phyloP scores from a whole-genome alignment of 2,797 vertebrate species.

The Rhincodon typus region DNA sequence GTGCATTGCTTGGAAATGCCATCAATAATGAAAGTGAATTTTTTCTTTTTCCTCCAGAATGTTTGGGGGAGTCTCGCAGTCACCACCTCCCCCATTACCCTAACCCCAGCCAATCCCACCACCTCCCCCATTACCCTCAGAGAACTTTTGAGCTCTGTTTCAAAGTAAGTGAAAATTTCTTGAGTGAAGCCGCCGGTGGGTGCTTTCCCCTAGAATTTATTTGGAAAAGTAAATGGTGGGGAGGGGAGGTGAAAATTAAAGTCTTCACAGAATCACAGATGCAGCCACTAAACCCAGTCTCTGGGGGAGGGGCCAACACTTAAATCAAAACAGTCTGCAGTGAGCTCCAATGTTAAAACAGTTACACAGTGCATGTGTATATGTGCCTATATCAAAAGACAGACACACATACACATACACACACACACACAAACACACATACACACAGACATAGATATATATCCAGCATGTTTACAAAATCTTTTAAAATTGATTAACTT shows the following conservation, averaged over 20 bases:
- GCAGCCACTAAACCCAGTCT: background rate
- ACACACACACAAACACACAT: background rate
- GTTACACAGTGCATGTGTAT: background rate
- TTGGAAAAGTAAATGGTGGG: background rate
- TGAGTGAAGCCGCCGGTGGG: background rate
- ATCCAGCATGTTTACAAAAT: background rate
- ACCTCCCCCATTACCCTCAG: too few species aligned
- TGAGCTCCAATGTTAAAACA: background rate
- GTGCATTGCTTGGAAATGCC: background rate
- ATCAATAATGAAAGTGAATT: background rate
- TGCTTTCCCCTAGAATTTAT: background rate
- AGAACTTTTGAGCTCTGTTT: background rate
- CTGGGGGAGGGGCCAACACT: background rate
- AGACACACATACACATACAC: background rate
- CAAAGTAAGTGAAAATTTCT: background rate
- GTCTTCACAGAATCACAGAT: background rate
- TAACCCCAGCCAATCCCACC: background rate
- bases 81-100: too few species aligned
- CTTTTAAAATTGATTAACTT: background rate
- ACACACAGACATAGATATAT: background rate
- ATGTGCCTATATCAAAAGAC: background rate
- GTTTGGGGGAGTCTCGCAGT: background rate
- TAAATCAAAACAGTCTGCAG: background rate
- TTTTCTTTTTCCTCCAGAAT: background rate
- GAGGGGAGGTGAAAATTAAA: too few species aligned